Conservation (phyloP, 64 coral and sea anemone species). For the Pocillopora verrucosa region DNA sequence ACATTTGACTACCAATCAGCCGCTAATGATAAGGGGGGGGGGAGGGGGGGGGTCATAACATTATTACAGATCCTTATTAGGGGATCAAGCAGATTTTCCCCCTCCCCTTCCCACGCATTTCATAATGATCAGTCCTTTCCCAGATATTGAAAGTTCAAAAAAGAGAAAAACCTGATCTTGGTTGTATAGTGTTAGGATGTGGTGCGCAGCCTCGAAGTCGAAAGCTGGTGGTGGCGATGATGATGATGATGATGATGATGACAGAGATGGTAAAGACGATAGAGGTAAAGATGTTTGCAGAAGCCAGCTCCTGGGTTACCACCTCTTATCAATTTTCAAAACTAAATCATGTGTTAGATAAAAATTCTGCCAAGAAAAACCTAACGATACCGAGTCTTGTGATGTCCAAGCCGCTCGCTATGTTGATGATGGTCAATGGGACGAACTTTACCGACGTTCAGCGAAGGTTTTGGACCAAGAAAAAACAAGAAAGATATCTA, state of each 20-base stretch:
- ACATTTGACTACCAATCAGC: too few species aligned
- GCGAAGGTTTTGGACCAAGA: neutral
- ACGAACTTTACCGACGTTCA: neutral
- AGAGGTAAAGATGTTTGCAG: conserved; percentile 18
- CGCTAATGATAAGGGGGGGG: too few species aligned
- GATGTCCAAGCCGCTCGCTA: neutral
- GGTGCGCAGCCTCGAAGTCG: neutral
- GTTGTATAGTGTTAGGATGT: neutral
- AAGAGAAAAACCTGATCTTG: neutral
- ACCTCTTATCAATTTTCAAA: conserved; percentile 13
- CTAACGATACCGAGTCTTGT: conserved; percentile 5
- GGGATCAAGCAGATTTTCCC: too few species aligned
- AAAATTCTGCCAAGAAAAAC: neutral
- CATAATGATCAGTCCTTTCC: too few species aligned
- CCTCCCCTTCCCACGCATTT: too few species aligned
- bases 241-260: neutral
- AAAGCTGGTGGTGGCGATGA: neutral
- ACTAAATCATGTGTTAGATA: neutral
- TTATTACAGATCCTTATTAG: too few species aligned
- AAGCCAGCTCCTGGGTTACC: neutral
- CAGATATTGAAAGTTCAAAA: too few species aligned
- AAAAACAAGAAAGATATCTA: neutral
- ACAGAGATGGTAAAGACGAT: neutral
- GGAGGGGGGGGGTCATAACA: too few species aligned
- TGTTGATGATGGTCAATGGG: neutral